These are phyloP conservation scores for Ptilodon capucinus DNA, from an alignment of 2,888 invertebrate species.

Conservation along the genomic window DNA sequence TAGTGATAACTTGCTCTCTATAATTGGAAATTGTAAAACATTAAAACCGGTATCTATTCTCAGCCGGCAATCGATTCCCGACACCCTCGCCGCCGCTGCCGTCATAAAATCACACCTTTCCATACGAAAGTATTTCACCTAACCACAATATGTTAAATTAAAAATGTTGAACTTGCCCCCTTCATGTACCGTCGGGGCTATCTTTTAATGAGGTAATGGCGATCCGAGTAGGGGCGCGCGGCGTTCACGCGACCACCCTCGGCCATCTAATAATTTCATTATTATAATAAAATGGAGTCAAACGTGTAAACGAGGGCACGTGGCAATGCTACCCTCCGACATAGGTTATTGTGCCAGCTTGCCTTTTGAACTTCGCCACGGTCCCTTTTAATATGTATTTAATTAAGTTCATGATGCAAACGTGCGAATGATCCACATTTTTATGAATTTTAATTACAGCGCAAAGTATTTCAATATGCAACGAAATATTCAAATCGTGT, in stretches of 20 bases:
- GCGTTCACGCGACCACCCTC: slow-evolving; percentile 59
- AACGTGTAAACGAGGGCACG: slow-evolving; percentile 75
- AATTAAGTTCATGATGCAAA: background rate
- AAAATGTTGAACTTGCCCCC: slow-evolving; percentile 68
- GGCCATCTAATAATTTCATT: slow-evolving; percentile 71
- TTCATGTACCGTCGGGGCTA: slow-evolving; percentile 53
- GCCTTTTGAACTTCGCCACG: slow-evolving; percentile 21
- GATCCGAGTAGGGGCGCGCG: slow-evolving; percentile 52
- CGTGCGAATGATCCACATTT: background rate
- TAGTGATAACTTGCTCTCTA: too few relatives aligned
- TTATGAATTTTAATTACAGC: too few relatives aligned
- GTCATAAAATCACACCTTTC: slow-evolving; percentile 66
- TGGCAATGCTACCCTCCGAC: slow-evolving; percentile 54
- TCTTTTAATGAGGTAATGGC: slow-evolving; percentile 75
- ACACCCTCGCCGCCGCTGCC: slow-evolving; percentile 10
- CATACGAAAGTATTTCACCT: slow-evolving; percentile 44
- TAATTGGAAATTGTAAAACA: too few relatives aligned
- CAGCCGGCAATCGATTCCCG: slow-evolving; percentile 6
- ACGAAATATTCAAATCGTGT: too few relatives aligned
- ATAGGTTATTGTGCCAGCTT: slow-evolving; percentile 29
- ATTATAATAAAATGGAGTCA: slow-evolving; percentile 76
- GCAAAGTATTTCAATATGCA: too few relatives aligned
- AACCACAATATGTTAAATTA: slow-evolving; percentile 68
- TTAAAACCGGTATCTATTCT: background rate
- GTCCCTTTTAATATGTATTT: background rate